Evolutionary conservation across 2,888 invertebrate species (phyloP).

Genomic region (Cephus pulcher): DNA sequence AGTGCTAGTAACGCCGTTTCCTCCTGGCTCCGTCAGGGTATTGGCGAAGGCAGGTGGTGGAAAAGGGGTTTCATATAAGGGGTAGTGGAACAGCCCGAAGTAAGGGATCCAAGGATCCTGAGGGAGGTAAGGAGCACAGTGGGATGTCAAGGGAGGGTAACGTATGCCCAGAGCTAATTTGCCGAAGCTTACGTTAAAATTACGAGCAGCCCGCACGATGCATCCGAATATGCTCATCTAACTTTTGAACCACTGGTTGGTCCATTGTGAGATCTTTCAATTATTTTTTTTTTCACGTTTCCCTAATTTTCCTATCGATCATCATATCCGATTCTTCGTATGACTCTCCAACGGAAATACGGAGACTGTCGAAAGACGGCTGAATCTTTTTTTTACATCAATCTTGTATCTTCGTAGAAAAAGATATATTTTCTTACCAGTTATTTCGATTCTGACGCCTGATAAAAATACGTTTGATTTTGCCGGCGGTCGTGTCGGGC

Average conservation of each 20-base stretch:
- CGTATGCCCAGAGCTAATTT: conserved; percentile 62
- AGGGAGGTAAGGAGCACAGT: neutral
- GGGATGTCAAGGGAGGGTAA: conserved; percentile 46
- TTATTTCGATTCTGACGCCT: neutral
- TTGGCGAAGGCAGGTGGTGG: neutral
- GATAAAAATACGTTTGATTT: conserved; percentile 15
- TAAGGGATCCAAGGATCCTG: neutral
- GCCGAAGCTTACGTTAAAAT: conserved; percentile 59
- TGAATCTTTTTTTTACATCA: neutral
- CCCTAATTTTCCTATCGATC: neutral
- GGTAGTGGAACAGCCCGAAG: neutral
- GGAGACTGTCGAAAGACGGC: neutral
- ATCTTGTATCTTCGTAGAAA: neutral
- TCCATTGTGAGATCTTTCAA: neutral
- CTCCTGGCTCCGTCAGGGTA: neutral
- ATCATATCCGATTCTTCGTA: neutral
- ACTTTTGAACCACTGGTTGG: neutral
- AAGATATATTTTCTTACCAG: too few relatives aligned
- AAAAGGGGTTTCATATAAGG: neutral
- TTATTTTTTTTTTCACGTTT: neutral
- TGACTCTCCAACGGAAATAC: neutral
- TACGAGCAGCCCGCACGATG: conserved; percentile 55
- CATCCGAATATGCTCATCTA: conserved; percentile 50
- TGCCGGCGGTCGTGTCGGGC: conserved; percentile 9
- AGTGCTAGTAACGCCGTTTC: neutral